phyloP scores from a whole-genome alignment of 1,140 invertebrate genomes.

The Dendrolimus kikuchii region DNA sequence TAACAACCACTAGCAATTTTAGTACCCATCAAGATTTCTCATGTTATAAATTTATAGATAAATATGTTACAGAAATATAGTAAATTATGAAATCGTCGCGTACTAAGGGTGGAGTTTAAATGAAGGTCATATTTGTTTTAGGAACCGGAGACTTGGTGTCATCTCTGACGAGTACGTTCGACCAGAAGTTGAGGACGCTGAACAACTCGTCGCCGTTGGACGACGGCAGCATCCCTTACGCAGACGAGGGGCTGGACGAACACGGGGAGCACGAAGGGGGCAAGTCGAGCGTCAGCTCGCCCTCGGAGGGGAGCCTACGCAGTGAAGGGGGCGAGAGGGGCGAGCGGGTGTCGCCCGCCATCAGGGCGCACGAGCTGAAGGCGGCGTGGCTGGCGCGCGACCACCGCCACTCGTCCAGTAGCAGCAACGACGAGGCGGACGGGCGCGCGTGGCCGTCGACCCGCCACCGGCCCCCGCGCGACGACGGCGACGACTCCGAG shows the following conservation, averaged over 20 bases:
- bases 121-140: slow-evolving; percentile 28
- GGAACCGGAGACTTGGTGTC: slow-evolving; percentile 76
- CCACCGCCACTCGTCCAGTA: slow-evolving; percentile 38
- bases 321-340: slow-evolving; percentile 12
- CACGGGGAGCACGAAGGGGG: slow-evolving; percentile 48
- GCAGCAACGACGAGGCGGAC: slow-evolving; percentile 44
- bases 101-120: too few relatives aligned
- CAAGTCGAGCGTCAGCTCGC: slow-evolving; percentile 44
- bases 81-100: too few relatives aligned
- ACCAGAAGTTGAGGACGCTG: slow-evolving; percentile 75
- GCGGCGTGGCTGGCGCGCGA: slow-evolving; percentile 53
- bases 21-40: too few relatives aligned
- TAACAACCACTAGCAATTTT: too few relatives aligned
- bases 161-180: slow-evolving; percentile 78
- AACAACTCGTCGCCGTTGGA: slow-evolving; percentile 69
- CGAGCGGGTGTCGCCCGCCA: slow-evolving; percentile 30
- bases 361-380: slow-evolving; percentile 50
- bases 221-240: slow-evolving; percentile 69
- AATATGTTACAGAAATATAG: too few relatives aligned
- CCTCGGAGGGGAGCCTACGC: slow-evolving; percentile 18
- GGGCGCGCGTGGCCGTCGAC: slow-evolving; percentile 13
- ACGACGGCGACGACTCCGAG: slow-evolving; percentile 40
- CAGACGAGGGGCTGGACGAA: slow-evolving; percentile 61
- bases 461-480: slow-evolving; percentile 13
- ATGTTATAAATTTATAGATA: too few relatives aligned